Evolutionary conservation across 2,113 vertebrate species (phyloP).

Genomic region (Clupea harengus): DNA sequence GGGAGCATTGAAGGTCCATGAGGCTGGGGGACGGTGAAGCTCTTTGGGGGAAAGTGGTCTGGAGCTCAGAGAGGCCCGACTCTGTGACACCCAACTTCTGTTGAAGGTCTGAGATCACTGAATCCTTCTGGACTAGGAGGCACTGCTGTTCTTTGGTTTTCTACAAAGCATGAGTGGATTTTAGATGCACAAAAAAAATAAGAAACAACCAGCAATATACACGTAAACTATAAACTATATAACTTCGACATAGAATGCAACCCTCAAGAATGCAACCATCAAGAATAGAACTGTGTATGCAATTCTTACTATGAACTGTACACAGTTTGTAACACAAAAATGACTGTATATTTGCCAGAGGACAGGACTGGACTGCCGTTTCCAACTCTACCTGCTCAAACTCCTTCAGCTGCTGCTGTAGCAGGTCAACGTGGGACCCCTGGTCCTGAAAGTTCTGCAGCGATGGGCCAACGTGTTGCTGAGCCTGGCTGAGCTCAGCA

Average conservation of each 20-base stretch:
- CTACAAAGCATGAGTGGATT: conserved; percentile 50
- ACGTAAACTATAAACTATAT: background rate
- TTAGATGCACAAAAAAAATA: background rate
- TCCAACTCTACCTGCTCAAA: conserved; percentile 52
- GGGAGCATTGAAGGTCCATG: background rate
- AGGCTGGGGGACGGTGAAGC: background rate
- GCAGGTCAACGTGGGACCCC: conserved; percentile 43
- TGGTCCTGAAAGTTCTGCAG: conserved; percentile 51
- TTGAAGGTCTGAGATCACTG: conserved; percentile 48
- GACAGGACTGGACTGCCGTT: background rate
- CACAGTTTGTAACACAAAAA: background rate
- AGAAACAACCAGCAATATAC: background rate
- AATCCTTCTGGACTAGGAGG: conserved; percentile 51
- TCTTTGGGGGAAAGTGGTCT: conserved; percentile 52
- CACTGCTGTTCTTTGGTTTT: conserved; percentile 58
- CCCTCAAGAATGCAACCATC: background rate
- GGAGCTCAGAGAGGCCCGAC: conserved; percentile 42
- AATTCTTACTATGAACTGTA: background rate
- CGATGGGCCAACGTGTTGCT: conserved; percentile 49
- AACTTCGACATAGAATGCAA: background rate
- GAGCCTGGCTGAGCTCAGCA: conserved; percentile 45
- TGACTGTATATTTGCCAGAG: background rate
- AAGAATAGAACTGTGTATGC: background rate
- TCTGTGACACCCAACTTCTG: conserved; percentile 49
- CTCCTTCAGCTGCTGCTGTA: conserved; percentile 57